Base-by-base conservation (phyloP, 92 coral and sea anemone genomes). In the Palythoa grandiflora region DNA sequence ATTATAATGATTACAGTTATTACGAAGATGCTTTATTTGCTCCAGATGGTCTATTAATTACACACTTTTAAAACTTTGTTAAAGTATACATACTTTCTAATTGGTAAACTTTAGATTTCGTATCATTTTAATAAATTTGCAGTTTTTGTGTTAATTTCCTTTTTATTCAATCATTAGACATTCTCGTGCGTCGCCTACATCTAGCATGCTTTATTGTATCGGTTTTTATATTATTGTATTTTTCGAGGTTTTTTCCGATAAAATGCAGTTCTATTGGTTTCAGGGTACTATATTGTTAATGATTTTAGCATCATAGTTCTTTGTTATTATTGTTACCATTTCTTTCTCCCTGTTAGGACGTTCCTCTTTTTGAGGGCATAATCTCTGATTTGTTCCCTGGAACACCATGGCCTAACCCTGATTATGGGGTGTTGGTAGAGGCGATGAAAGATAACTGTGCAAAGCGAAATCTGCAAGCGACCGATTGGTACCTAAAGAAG, bases 351-450 rank as follows among this genome's bases (percentile, higher is more conserved):
- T 77, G 38, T 71, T 73, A 96, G 98, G 98, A 96, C 73, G 98
- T 96, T 17, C 99, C 99, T 28, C 92, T 96, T 84, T 96, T 96
- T 60, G 96, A 96, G 88, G 99, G 99, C 54, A 96, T 96, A 59
- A 96, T 96, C 83, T 96, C 99, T 35, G 99, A 96, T 89, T 85
- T 96, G 81, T 96, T 96, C 75, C 99, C 99, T 51, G 99, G 99
- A 44, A 96, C 99, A 70, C 93, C 85, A 2, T 96, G 99, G 99
- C 99, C 99, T 21, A 96, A 92, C 93, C 99, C 99, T 21, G 99
- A 96, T 83, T 96, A 96, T 68, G 99, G 99, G 36, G 96, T 95
- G 15, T 80, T 96, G 70, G 76, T 95, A 93, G 97, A 96, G 63
- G 93, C 99, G 35, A 90, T 96, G 87, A 81, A 91, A 75, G 94